phyloP scores from a whole-genome alignment of 2,888 invertebrate species.

The Listrodromus nycthemerus region DNA sequence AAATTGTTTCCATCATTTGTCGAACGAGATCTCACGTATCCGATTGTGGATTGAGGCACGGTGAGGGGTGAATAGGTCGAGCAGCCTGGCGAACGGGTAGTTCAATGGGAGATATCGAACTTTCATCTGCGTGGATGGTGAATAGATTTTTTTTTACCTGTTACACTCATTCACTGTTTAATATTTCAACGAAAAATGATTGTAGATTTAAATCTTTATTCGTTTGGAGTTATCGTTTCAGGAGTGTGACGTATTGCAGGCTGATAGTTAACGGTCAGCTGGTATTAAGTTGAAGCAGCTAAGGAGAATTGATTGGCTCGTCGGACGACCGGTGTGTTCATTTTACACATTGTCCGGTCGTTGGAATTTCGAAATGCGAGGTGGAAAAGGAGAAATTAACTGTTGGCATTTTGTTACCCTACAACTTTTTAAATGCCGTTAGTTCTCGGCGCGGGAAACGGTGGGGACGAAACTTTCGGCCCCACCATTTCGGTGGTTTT shows the following conservation, averaged over 20 bases:
- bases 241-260: not conserved
- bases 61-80: not conserved
- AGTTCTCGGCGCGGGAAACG: slow-evolving; percentile 22
- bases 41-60: not conserved
- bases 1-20: slow-evolving; percentile 50
- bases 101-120: not conserved
- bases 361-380: not conserved
- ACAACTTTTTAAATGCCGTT: not conserved
- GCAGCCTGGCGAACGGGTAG: not conserved
- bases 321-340: not conserved
- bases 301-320: not conserved
- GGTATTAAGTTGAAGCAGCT: not conserved
- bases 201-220: not conserved
- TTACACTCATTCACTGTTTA: not conserved
- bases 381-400: not conserved
- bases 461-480: slow-evolving; percentile 8
- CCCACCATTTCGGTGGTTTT: slow-evolving; percentile 23
- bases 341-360: not conserved
- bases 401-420: not conserved
- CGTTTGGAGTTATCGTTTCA: not conserved
- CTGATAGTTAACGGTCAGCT: not conserved
- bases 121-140: not conserved
- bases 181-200: not conserved
- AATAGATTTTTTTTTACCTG: not conserved
- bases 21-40: not conserved